phyloP scores from a whole-genome alignment of 2,888 invertebrate genomes.

The Chrysotoxum bicinctum region DNA sequence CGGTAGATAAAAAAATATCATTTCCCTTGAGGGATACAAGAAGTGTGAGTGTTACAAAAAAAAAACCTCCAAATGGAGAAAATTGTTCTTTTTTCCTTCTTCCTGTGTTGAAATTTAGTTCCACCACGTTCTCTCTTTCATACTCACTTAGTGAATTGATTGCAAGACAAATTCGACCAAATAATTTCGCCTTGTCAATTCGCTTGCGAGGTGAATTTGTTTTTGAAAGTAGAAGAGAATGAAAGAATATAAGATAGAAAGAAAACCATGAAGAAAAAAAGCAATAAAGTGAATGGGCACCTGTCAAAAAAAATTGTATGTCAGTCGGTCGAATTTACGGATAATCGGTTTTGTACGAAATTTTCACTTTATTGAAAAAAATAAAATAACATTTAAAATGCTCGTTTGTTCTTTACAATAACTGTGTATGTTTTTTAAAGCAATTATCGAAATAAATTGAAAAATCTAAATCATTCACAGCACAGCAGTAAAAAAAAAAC shows the following conservation, averaged over 20 bases:
- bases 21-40: slow-evolving; percentile 33
- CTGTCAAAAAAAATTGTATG: slow-evolving; percentile 70
- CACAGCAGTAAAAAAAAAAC: slow-evolving; percentile 14
- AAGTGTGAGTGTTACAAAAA: slow-evolving; percentile 31
- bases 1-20: slow-evolving; percentile 39
- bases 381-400: slow-evolving; percentile 5
- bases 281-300: slow-evolving; percentile 54
- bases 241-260: slow-evolving; percentile 3
- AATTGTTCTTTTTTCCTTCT: slow-evolving; percentile 32
- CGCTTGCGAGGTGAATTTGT: slow-evolving; percentile 4
- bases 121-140: slow-evolving; percentile 2
- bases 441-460: not conserved
- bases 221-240: slow-evolving; percentile 31
- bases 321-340: slow-evolving; percentile 71
- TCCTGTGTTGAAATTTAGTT: slow-evolving; percentile 27
- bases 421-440: slow-evolving; percentile 32
- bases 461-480: slow-evolving; percentile 25
- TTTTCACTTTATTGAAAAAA: slow-evolving; percentile 42
- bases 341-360: slow-evolving; percentile 61
- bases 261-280: slow-evolving; percentile 34
- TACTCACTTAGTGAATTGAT: slow-evolving; percentile 30
- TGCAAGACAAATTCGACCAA: slow-evolving; percentile 35
- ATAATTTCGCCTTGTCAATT: not conserved
- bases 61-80: slow-evolving; percentile 26
- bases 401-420: slow-evolving; percentile 29